Evolutionary conservation across 1,140 invertebrate genomes (phyloP).

Genomic region (Neomicropteryx cornuta): DNA sequence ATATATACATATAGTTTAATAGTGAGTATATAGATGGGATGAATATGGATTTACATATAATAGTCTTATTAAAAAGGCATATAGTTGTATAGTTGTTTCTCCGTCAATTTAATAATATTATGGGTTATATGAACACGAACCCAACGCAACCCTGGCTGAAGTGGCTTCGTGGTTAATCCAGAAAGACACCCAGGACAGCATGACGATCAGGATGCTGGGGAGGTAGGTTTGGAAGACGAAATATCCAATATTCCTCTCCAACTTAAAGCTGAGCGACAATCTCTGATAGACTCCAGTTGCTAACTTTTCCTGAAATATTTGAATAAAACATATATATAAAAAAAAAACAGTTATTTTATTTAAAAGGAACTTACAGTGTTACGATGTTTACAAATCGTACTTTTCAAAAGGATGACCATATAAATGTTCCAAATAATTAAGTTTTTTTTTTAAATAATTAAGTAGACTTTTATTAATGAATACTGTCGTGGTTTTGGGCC

Average conservation of each 20-base stretch:
- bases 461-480: no score
- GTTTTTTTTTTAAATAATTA: no score
- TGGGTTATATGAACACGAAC: conserved; percentile 20
- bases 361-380: not conserved
- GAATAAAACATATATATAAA: conserved; percentile 1
- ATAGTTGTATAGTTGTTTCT: conserved; percentile 1
- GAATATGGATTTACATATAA: no score
- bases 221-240: conserved; percentile 92
- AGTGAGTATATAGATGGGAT: no score
- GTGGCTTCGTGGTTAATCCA: conserved; percentile 96
- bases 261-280: conserved; percentile 84
- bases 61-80: no score
- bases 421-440: no score
- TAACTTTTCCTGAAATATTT: conserved; percentile 50
- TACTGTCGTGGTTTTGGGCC: no score
- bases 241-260: conserved; percentile 84
- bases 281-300: conserved; percentile 91
- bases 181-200: conserved; percentile 93
- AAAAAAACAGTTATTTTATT: not conserved
- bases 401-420: no score
- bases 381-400: conserved; percentile 4
- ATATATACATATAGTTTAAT: no score
- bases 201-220: conserved; percentile 88
- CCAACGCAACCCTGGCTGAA: conserved; percentile 53
- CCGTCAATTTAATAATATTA: not conserved